These are phyloP conservation scores for Zoanthus gigantus DNA, from an alignment of 92 coral and sea anemone species.

Conservation along the genomic window DNA sequence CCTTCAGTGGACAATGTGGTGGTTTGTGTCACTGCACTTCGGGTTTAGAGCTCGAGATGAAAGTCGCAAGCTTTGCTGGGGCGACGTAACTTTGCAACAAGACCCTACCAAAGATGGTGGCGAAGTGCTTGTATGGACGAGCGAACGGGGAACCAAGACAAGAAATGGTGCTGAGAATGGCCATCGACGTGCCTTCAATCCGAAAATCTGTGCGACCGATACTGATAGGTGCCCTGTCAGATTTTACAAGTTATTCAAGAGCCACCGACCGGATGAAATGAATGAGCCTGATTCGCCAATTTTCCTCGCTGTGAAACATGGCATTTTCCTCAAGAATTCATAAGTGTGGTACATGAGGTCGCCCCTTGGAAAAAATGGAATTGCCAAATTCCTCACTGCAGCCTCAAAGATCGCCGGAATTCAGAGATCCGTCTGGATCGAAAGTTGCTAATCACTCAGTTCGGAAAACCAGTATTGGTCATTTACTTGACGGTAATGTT, in stretches of 20 bases:
- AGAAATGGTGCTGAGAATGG: constrained; percentile 60
- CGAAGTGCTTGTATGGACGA: constrained; percentile 51
- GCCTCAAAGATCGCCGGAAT: constrained; percentile 64
- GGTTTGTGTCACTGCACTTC: constrained; percentile 59
- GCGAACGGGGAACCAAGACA: constrained; percentile 55
- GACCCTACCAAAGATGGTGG: constrained; percentile 56
- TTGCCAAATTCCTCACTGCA: constrained; percentile 1
- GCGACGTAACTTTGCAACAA: background rate
- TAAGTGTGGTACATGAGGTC: constrained; percentile 58
- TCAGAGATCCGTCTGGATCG: constrained; percentile 39
- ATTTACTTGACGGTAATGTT: constrained; percentile 45
- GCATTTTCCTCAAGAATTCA: background rate
- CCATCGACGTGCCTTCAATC: constrained; percentile 59
- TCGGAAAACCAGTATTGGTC: too few relatives aligned
- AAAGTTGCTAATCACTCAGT: constrained; percentile 42
- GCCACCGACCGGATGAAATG: too few relatives aligned
- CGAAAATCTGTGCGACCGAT: too few relatives aligned
- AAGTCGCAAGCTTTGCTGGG: constrained; percentile 63
- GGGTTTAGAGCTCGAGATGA: constrained; percentile 64
- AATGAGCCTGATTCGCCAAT: too few relatives aligned
- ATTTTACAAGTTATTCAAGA: constrained; percentile 41
- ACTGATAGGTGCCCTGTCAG: too few relatives aligned
- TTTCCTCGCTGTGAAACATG: too few relatives aligned
- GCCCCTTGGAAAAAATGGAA: constrained; percentile 3
- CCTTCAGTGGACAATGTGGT: constrained; percentile 66